Base-by-base conservation (phyloP, 2,797 vertebrate genomes). In the Acanthis flammea region DNA sequence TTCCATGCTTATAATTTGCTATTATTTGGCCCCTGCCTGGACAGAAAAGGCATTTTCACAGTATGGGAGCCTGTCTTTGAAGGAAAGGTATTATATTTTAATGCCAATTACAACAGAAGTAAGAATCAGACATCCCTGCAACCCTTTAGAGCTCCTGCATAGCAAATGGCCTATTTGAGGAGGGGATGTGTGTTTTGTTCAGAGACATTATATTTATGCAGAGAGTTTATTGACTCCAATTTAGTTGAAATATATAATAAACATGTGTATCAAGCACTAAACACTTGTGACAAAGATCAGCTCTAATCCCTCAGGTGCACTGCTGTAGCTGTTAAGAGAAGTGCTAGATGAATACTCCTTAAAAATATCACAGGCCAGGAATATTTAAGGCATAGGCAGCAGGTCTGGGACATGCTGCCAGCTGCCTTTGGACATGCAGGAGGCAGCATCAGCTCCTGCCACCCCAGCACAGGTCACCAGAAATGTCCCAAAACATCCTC, bases 191-290 rank as follows among this genome's bases (percentile, higher is more conserved):
- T 53, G 91, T 94, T 96, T 94, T 92, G 90, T 88, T 91, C 96
- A 51, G 54, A 63, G 63, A 90, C 67, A 65, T 95, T 94, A 82
- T 86, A 92, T 91, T 96, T 97, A 96, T 87, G 88, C 84, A 93
- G 88, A 94, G 96, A 96, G 92, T 86, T 92, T 97, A 96, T 70
- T 96, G 95, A 95, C 73, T 93, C 85, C 68, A 91, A 94, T 95
- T 96, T 93, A 92, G 45, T 25, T 89, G 77, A 96, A 95, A 97
- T 96, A 67, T 61, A 88, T 94, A 96, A 94, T 93, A 96, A 96
- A 92, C 79, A 90, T 53, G 51, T 30, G 60, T 76, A 91, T 88
- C 76, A 95, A 95, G 90, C 90, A 45, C 71, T 88, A 94, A 92
- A 80, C 62, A 89, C 79, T 95, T 83, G 70, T 75, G 90, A 95